Base-by-base conservation (phyloP, 2,888 invertebrate species). In the Thymelicus sylvestris region DNA sequence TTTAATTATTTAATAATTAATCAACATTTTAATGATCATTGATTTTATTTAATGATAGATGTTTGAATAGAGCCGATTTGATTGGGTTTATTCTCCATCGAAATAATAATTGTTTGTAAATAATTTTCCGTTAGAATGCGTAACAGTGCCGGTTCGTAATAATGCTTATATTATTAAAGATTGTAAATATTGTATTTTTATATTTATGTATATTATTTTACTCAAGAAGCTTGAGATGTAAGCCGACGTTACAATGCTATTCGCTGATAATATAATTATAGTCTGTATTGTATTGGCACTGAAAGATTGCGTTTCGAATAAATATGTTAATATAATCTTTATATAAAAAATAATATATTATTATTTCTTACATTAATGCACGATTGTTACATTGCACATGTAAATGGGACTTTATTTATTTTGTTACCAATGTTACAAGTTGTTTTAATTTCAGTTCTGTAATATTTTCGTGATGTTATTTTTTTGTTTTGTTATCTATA, bases 151-250 rank as follows among this genome's bases (percentile, higher is more conserved):
- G 72, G 62, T 72, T 66, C 65, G 67, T 72, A 62, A 59, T 72
- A 68, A 13, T 48, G 70, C 61, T 41, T 68, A 59, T 41, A 48
- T 48, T 61, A 59, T 67, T 73, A 67, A 74, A 74, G 60, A 79
- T 81, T 89, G 88, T 89, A 89, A 88, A 88, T 90, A 90, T 83
- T 83, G 86, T 87, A 86, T 85, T 86, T 85, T 85, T 83, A 76
- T 83, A 83, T 72, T 73, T 66, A 66, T n/a, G n/a, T n/a, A n/a
- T 74, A 71, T 82, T 69, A 80, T 78, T 77, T 73, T 74, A 81
- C 85, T 86, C 87, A 86, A 86, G 84, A 74, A 81, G 82, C 84
- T 87, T 88, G 87, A 81, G 84, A 74, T 78, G 77, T 71, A 55
- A 63, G 57, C 71, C 69, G 31, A 80, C 78, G 78, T 82, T 59